Base-by-base conservation (phyloP, 2,113 vertebrate genomes). In the Lepidothrix coronata region DNA sequence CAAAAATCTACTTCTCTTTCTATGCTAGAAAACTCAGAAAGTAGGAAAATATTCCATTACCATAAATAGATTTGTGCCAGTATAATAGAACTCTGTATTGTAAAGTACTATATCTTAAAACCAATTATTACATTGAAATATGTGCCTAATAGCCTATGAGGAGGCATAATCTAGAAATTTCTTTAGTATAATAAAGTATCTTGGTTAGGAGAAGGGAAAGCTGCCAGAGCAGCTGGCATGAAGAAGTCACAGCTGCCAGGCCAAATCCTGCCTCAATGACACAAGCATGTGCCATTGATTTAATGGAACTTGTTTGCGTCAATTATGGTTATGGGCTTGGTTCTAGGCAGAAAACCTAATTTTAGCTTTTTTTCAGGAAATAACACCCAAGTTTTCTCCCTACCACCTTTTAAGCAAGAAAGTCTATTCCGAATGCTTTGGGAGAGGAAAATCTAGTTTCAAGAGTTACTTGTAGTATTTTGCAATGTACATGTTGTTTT, bases 241-340 rank as follows among this genome's bases (percentile, higher is more conserved):
- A 23, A 44, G 66, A 92, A 94, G 77, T 95, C 85, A 92, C 95
- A 96, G 97, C 97, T 98, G 97, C 94, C 94, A 44, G 74, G 33
- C 75, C 33, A 80, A 77, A 55, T 76, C 88, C 78, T 58, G 59
- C 92, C 78, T 88, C n/a, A 37, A 66, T 94, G 92, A 91, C 82
- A 76, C 85, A 89, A 85, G 43, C 3, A 3, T 41, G 33, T 74
- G 72, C 75, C 55, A 58, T 35, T 79, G 92, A 94, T 83, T 83
- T 66, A 85, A 80, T 83, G 67, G 91, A 88, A 80, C 55, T 91
- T 77, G 72, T 55, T 91, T 86, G 65, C 74, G 31, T 83, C 48
- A 66, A 76, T 88, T 83, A 78, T 0, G 0, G 61, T 85, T 67
- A 63, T 2, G 0, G 90, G 79, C 48, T 88, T 72, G 43, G 48